Evolutionary conservation across 2,888 invertebrate genomes (phyloP), one percentile per base, ranked within the genome.

Genomic region (Clepsis dumicolana): DNA sequence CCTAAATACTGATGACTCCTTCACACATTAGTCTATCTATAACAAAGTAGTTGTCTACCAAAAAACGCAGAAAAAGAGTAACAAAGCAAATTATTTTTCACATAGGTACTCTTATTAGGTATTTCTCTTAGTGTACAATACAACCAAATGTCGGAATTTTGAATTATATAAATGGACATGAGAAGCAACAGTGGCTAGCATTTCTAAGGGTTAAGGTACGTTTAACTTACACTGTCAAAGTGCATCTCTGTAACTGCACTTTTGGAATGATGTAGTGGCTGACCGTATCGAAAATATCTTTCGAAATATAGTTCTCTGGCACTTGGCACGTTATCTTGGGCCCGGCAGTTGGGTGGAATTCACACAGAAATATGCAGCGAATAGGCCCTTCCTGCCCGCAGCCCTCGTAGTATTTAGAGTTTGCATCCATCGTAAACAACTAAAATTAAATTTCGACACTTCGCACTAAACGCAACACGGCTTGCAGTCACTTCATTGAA

Each of bases 201-300:
- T 48, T 10, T 21, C n/a, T 10, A 35, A 18, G 18, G 38, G 44
- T 44, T 16, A 25, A 12, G 27, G 41, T 41, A 16, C 24, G 54
- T 59, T 64, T 14, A 48, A 94, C 96, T 94, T 94, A 97, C 96
- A 97, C 96, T 70, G 97, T 97, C 77, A 97, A 94, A 29, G 96
- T 96, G 82, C 96, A 96, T 76, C 96, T 93, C 80, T 97, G 96
- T 3, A 97, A 91, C 81, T 97, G 96, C 63, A 96, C 95, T 90
- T 97, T 97, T 5, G 97, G 97, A 83, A 98, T 97, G 69, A 97
- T 96, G 83, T 97, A 97, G 76, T 96, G 96, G 84, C 96, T 96
- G 68, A 97, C 95, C 60, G 96, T 95, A 87, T 97, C 97, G 88
- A 97, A 97, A 69, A 95, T 95, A 79, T 97, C 97, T 88, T 97